Base-by-base conservation (phyloP, 2,888 invertebrate genomes). In the Meteorus colon region DNA sequence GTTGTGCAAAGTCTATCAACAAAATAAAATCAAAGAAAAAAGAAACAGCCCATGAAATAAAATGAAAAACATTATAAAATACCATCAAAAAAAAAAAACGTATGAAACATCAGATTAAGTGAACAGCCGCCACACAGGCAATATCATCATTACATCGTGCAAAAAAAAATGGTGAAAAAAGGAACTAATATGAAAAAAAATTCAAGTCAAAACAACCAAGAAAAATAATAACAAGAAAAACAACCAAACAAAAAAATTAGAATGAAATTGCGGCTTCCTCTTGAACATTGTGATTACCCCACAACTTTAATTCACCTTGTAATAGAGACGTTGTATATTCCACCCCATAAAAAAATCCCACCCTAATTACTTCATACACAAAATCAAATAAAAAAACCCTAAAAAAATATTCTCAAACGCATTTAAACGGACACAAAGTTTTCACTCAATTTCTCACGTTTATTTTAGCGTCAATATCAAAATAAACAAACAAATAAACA, bases 301-400 rank as follows among this genome's bases (percentile, higher is more conserved):
- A 75, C 73, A 79, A 81, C 80, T 84, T 66, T 83, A 83, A 86
- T 86, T 81, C 83, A 79, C 77, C 80, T 83, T 81, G 82, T 87
- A 87, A 87, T 87, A 84, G 84, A 87, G 86, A 86, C 82, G 86
- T 87, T 87, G n/a, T 16, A 48, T n/a, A n/a, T n/a, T 16, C 48
- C 48, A 48, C 14, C 48, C 3, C n/a, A n/a, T 4, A 16, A 24
- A 48, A 48, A 48, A 48, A 48, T n/a, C 4, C 48, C 48, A 48
- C 4, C 48, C 48, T 48, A 48, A 48, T 48, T 16, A 48, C 48
- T 48, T 4, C 2, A 48, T n/a, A 48, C n/a, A 48, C 16, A 48
- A 1, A 48, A 48, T 16, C 16, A 48, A n/a, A n/a, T 1, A 48
- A n/a, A n/a, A 48, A 48, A 48, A 4, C 16, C n/a, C 16, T 1